Evolutionary conservation across 2,113 vertebrate species (phyloP).

Genomic region (Alethe castanea): DNA sequence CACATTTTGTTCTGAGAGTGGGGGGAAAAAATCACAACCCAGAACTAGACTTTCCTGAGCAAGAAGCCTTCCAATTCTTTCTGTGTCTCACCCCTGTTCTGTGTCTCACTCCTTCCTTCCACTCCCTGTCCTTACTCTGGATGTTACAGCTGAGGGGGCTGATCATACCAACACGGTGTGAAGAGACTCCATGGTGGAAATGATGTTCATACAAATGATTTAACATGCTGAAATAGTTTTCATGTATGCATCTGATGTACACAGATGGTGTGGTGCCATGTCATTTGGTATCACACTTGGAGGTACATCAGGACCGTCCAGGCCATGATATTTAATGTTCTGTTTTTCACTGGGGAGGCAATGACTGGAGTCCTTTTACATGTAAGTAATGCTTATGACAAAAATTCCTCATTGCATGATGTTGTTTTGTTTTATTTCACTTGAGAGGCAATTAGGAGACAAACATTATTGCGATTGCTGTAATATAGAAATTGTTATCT

Average conservation of each 20-base stretch:
- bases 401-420: neutral
- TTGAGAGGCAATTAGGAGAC: conserved; percentile 39
- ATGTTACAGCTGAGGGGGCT: neutral
- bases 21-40: neutral
- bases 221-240: neutral
- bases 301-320: neutral
- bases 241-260: neutral
- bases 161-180: neutral
- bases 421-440: neutral
- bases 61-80: neutral
- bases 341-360: neutral
- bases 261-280: neutral
- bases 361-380: neutral
- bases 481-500: conserved; percentile 26
- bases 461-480: neutral
- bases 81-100: neutral
- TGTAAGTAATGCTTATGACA: neutral
- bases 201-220: neutral
- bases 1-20: neutral
- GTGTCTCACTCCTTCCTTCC: neutral
- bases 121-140: neutral
- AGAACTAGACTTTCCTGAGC: neutral
- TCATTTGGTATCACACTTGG: neutral
- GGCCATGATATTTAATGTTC: conserved; percentile 14
- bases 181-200: neutral